Evolutionary conservation across 2,113 vertebrate genomes (phyloP).

Genomic region (Phainopepla nitens): DNA sequence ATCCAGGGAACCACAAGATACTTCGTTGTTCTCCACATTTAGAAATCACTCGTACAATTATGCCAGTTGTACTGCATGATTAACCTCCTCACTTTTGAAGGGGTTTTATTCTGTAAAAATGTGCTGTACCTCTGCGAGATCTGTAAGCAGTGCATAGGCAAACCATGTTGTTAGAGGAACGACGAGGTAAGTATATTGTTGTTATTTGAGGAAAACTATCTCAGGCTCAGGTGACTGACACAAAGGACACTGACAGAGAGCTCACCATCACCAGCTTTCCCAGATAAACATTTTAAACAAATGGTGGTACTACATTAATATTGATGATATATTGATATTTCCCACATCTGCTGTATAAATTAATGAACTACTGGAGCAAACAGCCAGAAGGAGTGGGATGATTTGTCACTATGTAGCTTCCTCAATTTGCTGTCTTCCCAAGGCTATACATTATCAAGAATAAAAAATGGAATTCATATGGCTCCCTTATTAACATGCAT

Average conservation of each 20-base stretch:
- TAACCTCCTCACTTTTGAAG: background rate
- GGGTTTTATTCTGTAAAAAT: background rate
- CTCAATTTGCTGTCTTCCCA: conserved; percentile 38
- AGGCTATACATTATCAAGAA: conserved; percentile 38
- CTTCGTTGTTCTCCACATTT: background rate
- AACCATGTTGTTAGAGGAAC: no score
- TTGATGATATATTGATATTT: conserved; percentile 64
- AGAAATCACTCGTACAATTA: background rate
- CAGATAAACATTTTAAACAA: conserved; percentile 33
- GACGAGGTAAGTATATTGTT: background rate
- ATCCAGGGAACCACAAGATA: background rate
- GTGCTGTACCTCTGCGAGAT: accelerated
- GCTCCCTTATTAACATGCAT: conserved; percentile 31
- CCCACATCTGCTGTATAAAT: conserved; percentile 43
- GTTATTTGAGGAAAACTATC: background rate
- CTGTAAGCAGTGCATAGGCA: background rate
- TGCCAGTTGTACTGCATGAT: background rate
- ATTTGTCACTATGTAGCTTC: conserved; percentile 48
- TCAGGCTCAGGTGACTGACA: background rate
- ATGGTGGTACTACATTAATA: conserved; percentile 36
- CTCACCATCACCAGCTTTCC: background rate
- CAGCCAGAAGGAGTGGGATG: conserved; percentile 32
- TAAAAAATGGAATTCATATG: conserved; percentile 53
- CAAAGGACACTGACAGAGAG: background rate
- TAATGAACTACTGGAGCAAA: conserved; percentile 39